Base-by-base conservation (phyloP, 2,888 invertebrate genomes). In the Shargacucullia verbasci region DNA sequence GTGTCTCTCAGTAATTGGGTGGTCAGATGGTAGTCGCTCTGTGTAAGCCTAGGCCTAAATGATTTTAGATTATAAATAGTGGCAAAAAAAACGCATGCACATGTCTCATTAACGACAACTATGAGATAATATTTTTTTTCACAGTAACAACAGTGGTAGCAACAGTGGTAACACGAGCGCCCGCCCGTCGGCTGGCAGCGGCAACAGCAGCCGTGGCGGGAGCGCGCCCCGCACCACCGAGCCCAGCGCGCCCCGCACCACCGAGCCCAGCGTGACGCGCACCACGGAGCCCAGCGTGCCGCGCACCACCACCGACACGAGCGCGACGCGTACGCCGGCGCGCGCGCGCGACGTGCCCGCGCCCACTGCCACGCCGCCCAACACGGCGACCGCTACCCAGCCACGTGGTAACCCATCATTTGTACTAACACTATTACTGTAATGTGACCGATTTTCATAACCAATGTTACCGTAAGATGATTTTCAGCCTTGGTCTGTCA, bases 161-260 rank as follows among this genome's bases (percentile, higher is more conserved):
- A 71, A 59, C 59, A 78, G 86, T 39, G 75, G 86, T 63, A 84
- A 61, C 12, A 70, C 79, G 0, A 84, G 84, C 55, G 79, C 82
- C 1, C 87, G 91, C 14, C 82, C 88, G 0, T 83, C 88, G 0
- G 86, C 82, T 0, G 87, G 88, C 52, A 88, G 89, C 39, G 83
- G 84, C 39, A 91, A 80, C 53, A 91, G 94, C 63, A 94, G 95
- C 8, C 94, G 95, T 45, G 91, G 94, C 1, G 88, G 91, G 45
- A 91, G 91, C 41, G 90, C 90, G 0, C 86, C 92, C 5, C 88
- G 89, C 58, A 80, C 77, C 15, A 82, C 82, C 0, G 85, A 81
- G 55, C 47, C 83, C 0, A 55, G 83, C 2, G 68, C 84, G 14
- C 52, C 85, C 3, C 71, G 80, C 41, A 66, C 71, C 10, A 58